Evolutionary conservation across 2,797 vertebrate genomes (phyloP), one percentile per base, ranked within the genome.

Genomic region (Tokudaia muenninki): DNA sequence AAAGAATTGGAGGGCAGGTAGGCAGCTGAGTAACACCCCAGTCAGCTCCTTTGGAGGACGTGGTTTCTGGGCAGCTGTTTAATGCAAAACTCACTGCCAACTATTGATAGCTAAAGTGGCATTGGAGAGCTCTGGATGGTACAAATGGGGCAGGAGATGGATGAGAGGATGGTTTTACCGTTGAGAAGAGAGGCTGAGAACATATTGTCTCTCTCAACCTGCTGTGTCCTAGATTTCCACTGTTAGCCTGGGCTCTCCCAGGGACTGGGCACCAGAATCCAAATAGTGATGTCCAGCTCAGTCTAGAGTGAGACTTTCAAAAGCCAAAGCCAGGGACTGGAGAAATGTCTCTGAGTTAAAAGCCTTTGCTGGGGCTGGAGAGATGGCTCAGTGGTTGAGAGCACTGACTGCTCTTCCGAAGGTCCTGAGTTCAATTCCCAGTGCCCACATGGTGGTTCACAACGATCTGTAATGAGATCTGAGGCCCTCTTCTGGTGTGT

Each of bases 71-170:
- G 59, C 65, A 93, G 72, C 74, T 93, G 91, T 92, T 97, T 87
- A 92, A 90, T 95, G 80, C 94, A 92, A 88, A 90, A 88, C 89
- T 93, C 83, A 12, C 16, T 92, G 95, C 94, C 96, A 95, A 65
- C 87, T 96, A 96, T 95, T 10, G 88, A 94, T 89, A 87, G 94
- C 92, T 92, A 65, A 92, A 96, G 86, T 65, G 93, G 84, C 77
- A 44, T 24, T 4, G 31, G 91, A 78, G 63, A 94, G 44, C 61
- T 78, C 80, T 82, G 65, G 83, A 74, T 52, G 92, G 44, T 41
- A 95, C 96, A 96, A 92, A 90, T 72, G 70, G 74, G 50, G 55
- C 86, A 95, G 77, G 84, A 92, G 79, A 87, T 26, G 91, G 88
- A 95, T 59, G 41, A 90, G 86, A 89, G 93, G 95, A 95, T 41